phyloP scores from a whole-genome alignment of 2,797 vertebrate genomes.

The Caiman crocodilus region DNA sequence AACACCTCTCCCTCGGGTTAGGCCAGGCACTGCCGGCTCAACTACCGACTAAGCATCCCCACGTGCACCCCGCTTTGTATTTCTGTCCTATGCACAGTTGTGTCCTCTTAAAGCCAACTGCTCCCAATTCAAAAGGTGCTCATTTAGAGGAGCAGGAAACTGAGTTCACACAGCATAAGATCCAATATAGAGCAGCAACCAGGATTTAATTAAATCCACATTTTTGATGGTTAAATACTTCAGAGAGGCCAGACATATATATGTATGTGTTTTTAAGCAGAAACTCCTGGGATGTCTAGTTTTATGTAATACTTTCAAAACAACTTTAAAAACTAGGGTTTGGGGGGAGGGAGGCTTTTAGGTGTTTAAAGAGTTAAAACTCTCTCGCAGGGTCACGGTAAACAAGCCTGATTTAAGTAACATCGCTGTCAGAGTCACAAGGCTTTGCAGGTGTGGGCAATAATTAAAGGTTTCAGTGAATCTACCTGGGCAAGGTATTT shows the following conservation, averaged over 20 bases:
- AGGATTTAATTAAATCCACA: background rate
- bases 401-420: constrained; percentile 75
- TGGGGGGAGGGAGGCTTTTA: too few relatives aligned
- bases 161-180: background rate
- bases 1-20: background rate
- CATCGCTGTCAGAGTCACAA: constrained; percentile 77
- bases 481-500: constrained; percentile 90
- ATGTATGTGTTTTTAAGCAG: background rate
- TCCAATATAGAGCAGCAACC: background rate
- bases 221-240: background rate
- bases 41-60: background rate
- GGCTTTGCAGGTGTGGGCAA: constrained; percentile 85
- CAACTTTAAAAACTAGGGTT: too few relatives aligned
- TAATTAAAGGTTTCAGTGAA: constrained; percentile 88
- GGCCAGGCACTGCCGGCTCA: background rate
- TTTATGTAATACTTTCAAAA: background rate
- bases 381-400: constrained; percentile 66
- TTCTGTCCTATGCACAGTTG: background rate
- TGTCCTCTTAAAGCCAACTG: constrained; percentile 4
- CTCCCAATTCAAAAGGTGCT: background rate
- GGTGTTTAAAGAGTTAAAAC: constrained; percentile 76
- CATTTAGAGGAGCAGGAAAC: background rate
- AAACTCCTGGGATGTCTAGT: background rate
- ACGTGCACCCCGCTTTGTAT: background rate
- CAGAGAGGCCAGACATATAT: background rate